These are phyloP conservation scores for Epinotia demarniana DNA, from an alignment of 2,888 invertebrate genomes.

Conservation along the genomic window DNA sequence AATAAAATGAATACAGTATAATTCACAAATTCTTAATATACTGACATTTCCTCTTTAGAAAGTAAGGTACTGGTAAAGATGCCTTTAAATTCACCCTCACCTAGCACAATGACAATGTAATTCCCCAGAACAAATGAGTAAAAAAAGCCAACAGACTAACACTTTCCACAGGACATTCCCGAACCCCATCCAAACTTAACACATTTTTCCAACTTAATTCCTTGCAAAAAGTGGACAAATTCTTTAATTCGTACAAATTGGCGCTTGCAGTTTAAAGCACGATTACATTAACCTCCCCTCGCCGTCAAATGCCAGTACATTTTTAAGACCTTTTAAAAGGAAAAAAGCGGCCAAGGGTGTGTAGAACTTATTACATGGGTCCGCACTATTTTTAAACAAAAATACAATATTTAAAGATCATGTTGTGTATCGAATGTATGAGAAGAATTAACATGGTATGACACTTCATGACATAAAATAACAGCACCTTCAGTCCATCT, in stretches of 20 bases:
- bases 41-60: not conserved
- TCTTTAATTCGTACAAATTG: conserved; percentile 69
- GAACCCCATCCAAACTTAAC: conserved; percentile 31
- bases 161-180: conserved; percentile 4
- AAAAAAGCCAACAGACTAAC: not conserved
- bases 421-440: not conserved
- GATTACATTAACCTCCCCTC: conserved; percentile 71
- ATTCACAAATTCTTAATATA: not conserved
- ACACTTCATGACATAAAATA: not conserved
- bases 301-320: conserved; percentile 57
- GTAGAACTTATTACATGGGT: not conserved
- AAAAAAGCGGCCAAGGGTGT: conserved; percentile 13
- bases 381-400: conserved; percentile 5
- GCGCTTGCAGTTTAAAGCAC: conserved; percentile 61
- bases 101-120: conserved; percentile 2
- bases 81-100: not conserved
- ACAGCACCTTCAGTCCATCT: not conserved
- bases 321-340: conserved; percentile 57
- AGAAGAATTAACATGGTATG: not conserved
- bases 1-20: no score
- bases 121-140: conserved; percentile 4
- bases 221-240: conserved; percentile 45
- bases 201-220: conserved; percentile 36
- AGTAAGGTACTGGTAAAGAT: not conserved
- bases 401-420: not conserved